Percentiles rank a stretch among this genome's conserved stretches.
phyloP scores from a whole-genome alignment of 1,140 invertebrate species.

The Drosophila oshimai region DNA sequence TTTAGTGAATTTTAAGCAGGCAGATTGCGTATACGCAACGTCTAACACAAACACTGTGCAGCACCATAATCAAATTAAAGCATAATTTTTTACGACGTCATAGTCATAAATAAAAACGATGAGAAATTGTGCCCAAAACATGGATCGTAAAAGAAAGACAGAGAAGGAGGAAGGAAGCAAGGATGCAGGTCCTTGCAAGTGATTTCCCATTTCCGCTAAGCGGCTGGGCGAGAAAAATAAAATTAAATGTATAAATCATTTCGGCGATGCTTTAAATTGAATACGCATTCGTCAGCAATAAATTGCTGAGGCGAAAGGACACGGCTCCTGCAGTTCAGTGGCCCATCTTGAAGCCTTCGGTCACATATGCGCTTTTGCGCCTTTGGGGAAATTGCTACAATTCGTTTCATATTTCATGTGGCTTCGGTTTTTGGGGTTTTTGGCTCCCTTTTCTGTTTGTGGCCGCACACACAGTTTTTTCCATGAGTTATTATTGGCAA shows the following conservation, averaged over 20 bases:
- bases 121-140: slow-evolving; percentile 59
- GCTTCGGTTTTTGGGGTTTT: slow-evolving; percentile 32
- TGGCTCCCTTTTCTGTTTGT: slow-evolving; percentile 22
- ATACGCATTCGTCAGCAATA: slow-evolving; percentile 80
- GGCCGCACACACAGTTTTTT: slow-evolving; percentile 2
- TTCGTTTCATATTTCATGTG: slow-evolving; percentile 77
- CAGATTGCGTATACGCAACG: slow-evolving; percentile 58
- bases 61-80: slow-evolving; percentile 78
- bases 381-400: slow-evolving; percentile 73
- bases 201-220: slow-evolving; percentile 57
- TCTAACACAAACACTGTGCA: slow-evolving; percentile 2
- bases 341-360: slow-evolving; percentile 21
- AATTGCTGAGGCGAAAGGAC: slow-evolving; percentile 42
- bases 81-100: slow-evolving; percentile 80
- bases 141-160: slow-evolving; percentile 30
- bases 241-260: slow-evolving; percentile 81
- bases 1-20: slow-evolving; percentile 58
- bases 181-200: slow-evolving; percentile 39
- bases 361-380: slow-evolving; percentile 64
- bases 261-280: slow-evolving; percentile 70
- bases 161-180: too few relatives aligned
- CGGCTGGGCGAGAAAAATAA: slow-evolving; percentile 64
- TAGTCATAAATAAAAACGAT: slow-evolving; percentile 79
- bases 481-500: slow-evolving; percentile 70
- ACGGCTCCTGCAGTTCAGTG: slow-evolving; percentile 14